Conservation (phyloP, 2,797 vertebrate species). For the Chelmon rostratus region DNA sequence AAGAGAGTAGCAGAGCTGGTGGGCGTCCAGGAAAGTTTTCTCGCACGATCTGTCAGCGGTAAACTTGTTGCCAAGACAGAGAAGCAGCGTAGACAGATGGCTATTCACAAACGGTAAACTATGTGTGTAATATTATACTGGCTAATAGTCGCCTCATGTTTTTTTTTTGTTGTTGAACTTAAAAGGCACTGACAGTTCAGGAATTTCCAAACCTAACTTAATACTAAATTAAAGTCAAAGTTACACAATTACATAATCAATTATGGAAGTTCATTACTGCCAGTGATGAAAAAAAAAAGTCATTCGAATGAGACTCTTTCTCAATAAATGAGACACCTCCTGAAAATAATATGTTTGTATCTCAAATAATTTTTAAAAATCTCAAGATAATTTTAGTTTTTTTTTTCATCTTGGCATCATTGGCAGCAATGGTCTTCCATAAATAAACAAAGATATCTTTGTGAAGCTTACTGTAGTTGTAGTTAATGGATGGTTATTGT, state of each 20-base stretch:
- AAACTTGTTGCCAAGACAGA: slow-evolving; percentile 93
- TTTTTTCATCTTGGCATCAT: too few species aligned
- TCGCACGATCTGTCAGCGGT: slow-evolving; percentile 94
- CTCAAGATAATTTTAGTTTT: too few species aligned
- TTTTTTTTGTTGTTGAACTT: not conserved
- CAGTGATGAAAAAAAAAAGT: too few species aligned
- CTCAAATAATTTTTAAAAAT: too few species aligned
- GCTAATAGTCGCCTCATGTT: not conserved
- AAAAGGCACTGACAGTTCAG: not conserved
- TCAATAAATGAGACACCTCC: too few species aligned
- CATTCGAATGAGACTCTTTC: too few species aligned
- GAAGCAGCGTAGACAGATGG: slow-evolving; percentile 94
- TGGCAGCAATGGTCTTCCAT: too few species aligned
- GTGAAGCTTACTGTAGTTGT: not conserved
- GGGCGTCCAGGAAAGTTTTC: slow-evolving; percentile 95
- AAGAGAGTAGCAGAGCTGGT: slow-evolving; percentile 97
- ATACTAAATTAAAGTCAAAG: not conserved
- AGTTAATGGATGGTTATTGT: too few species aligned
- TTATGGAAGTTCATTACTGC: not conserved
- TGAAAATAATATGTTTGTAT: too few species aligned
- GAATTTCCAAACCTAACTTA: not conserved
- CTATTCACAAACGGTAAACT: slow-evolving; percentile 94
- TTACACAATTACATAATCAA: not conserved
- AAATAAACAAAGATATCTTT: too few species aligned
- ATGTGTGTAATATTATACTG: not conserved